Percentiles rank a stretch among this genome's conserved stretches.
Evolutionary conservation across 2,888 invertebrate genomes (phyloP).

Genomic region (Pollenia angustigena): DNA sequence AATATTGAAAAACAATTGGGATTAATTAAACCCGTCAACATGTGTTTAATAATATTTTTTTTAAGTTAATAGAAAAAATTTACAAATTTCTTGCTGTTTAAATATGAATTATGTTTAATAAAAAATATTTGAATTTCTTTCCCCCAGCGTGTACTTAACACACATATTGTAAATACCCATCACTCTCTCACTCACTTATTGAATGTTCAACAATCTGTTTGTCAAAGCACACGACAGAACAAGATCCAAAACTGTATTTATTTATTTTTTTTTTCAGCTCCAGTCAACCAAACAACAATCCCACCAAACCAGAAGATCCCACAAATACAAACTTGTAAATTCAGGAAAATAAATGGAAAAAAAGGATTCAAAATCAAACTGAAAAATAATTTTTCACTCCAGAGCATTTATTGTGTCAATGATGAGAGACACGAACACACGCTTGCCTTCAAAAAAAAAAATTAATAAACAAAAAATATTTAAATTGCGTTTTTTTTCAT

Average conservation of each 20-base stretch:
- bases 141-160: conserved; percentile 42
- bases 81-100: conserved; percentile 19
- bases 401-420: conserved; percentile 73
- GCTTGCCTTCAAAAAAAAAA: conserved; percentile 27
- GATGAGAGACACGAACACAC: conserved; percentile 50
- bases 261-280: conserved; percentile 24
- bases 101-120: conserved; percentile 18
- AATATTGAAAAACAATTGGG: too few species aligned
- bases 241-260: conserved; percentile 29
- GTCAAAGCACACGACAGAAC: conserved; percentile 36
- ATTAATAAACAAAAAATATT: conserved; percentile 73
- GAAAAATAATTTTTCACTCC: conserved; percentile 76
- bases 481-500: conserved; percentile 71
- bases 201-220: conserved; percentile 67
- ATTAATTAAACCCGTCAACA: too few species aligned
- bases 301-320: conserved; percentile 49
- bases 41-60: background rate
- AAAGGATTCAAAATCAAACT: conserved; percentile 69
- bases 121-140: conserved; percentile 39
- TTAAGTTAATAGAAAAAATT: background rate
- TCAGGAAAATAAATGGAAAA: conserved; percentile 53
- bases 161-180: background rate
- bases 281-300: conserved; percentile 44
- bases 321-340: conserved; percentile 39
- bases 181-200: conserved; percentile 14